phyloP scores from a whole-genome alignment of 2,888 invertebrate genomes.

The Dyspetes luteomarginatus region DNA sequence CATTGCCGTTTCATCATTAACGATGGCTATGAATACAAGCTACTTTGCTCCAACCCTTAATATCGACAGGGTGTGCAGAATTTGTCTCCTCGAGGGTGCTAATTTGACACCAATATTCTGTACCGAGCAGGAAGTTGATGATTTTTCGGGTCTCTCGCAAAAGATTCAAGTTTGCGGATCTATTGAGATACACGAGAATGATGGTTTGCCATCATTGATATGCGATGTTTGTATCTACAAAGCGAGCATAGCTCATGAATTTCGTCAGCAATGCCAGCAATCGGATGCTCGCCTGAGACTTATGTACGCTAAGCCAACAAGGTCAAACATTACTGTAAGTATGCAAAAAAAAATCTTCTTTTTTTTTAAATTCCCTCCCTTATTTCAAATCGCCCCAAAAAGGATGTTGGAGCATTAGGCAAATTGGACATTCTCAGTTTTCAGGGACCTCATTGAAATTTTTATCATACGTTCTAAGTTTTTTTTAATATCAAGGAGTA shows the following conservation, averaged over 20 bases:
- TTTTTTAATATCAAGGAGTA: too few relatives aligned
- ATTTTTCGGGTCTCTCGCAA: slow-evolving; percentile 75
- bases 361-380: background rate
- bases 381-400: background rate
- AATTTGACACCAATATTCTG: slow-evolving; percentile 80
- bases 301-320: slow-evolving; percentile 79
- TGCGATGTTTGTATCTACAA: slow-evolving; percentile 81
- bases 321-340: slow-evolving; percentile 74
- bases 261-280: slow-evolving; percentile 81
- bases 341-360: slow-evolving; percentile 14
- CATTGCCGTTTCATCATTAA: slow-evolving; percentile 23
- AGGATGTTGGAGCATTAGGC: background rate
- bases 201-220: slow-evolving; percentile 81
- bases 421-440: background rate
- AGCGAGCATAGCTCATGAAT: slow-evolving; percentile 81
- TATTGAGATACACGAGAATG: slow-evolving; percentile 80
- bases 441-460: too few relatives aligned
- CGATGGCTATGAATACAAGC: slow-evolving; percentile 76
- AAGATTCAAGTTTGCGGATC: slow-evolving; percentile 81
- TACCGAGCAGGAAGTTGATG: slow-evolving; percentile 73
- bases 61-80: slow-evolving; percentile 80
- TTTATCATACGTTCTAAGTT: too few relatives aligned
- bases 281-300: slow-evolving; percentile 80
- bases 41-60: slow-evolving; percentile 78
- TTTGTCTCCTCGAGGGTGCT: slow-evolving; percentile 79